These are phyloP conservation scores for Podarcis cretensis DNA, from an alignment of 2,113 vertebrate species.

Conservation along the genomic window DNA sequence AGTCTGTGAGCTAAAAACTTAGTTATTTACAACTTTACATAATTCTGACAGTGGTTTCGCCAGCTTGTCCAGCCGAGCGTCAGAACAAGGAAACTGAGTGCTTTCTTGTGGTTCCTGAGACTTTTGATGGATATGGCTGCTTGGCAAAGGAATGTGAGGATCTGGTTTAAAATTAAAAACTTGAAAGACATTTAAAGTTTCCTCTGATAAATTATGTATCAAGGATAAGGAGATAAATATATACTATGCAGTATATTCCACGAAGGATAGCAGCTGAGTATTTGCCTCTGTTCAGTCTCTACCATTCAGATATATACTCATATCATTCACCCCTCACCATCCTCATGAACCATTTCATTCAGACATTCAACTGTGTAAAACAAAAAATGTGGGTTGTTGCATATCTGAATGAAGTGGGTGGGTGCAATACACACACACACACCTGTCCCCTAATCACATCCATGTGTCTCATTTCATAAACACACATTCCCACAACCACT, in stretches of 20 bases:
- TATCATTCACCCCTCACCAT: no score
- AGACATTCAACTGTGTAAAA: no score
- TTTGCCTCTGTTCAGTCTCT: not conserved
- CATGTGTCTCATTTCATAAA: not conserved
- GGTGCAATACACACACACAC: no score
- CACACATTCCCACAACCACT: not conserved
- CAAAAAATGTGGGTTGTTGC: no score
- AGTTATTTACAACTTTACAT: constrained; percentile 31
- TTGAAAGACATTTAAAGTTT: not conserved
- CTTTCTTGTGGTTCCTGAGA: not conserved
- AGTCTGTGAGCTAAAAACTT: constrained; percentile 41
- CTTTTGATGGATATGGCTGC: not conserved
- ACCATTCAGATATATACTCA: not conserved
- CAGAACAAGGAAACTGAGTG: not conserved
- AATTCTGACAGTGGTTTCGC: constrained; percentile 26
- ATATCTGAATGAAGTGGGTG: no score
- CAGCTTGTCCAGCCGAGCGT: constrained; percentile 4
- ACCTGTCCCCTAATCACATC: no score
- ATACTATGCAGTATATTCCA: not conserved
- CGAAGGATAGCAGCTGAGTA: not conserved
- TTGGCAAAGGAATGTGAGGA: not conserved
- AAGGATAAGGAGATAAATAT: not conserved
- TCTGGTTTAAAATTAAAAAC: constrained; percentile 10
- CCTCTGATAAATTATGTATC: constrained; percentile 4
- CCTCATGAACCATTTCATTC: no score